Conservation (phyloP, 2,113 vertebrate species). For the Atrichornis clamosus region DNA sequence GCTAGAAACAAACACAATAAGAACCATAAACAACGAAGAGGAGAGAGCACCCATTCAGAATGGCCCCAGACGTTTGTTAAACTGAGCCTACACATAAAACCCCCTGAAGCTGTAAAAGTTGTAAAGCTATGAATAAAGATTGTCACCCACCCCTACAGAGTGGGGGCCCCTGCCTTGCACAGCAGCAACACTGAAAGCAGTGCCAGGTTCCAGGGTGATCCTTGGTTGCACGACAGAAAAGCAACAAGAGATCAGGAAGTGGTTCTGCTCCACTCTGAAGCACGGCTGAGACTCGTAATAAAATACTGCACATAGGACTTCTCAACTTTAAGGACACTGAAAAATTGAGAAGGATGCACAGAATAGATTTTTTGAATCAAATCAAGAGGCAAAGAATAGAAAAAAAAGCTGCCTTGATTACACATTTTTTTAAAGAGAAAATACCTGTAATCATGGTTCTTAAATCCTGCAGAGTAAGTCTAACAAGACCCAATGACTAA, state of each 20-base stretch:
- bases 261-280: background rate
- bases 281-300: background rate
- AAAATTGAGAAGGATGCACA: background rate
- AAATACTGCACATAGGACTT: background rate
- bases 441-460: background rate
- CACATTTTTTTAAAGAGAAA: background rate
- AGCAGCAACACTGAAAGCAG: background rate
- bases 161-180: background rate
- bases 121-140: background rate
- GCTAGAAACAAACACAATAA: background rate
- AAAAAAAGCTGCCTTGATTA: background rate
- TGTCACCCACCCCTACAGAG: background rate
- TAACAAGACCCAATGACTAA: background rate
- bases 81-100: background rate
- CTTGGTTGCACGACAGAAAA: background rate
- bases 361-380: background rate
- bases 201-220: background rate
- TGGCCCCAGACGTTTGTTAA: background rate
- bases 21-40: background rate
- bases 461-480: background rate
- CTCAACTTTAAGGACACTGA: background rate
- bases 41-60: background rate
- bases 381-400: background rate
- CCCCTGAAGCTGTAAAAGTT: background rate
- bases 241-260: background rate